A percentile compares a stretch with the other conserved stretches of the same genome.
phyloP scores from a whole-genome alignment of 1,140 invertebrate species.

The Lucilia cuprina region DNA sequence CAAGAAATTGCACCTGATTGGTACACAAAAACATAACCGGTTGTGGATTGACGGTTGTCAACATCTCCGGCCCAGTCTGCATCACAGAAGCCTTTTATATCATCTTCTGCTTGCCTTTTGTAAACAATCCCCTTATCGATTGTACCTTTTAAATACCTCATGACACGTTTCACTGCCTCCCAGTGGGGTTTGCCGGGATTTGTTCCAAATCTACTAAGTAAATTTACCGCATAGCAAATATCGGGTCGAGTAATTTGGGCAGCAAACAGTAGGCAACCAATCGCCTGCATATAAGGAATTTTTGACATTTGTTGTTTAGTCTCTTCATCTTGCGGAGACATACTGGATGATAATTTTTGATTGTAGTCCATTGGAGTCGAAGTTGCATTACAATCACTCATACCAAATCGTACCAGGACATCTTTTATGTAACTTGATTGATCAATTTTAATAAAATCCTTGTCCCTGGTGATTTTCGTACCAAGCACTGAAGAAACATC shows the following conservation, averaged over 20 bases:
- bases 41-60: conserved; percentile 50
- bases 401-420: conserved; percentile 49
- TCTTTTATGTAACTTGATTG: conserved; percentile 44
- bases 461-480: conserved; percentile 1
- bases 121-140: conserved; percentile 20
- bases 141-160: conserved; percentile 60
- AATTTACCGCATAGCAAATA: conserved; percentile 55
- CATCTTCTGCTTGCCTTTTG: background rate
- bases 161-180: conserved; percentile 52
- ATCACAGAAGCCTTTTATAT: conserved; percentile 40
- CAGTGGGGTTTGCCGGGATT: conserved; percentile 49
- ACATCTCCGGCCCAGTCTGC: conserved; percentile 43
- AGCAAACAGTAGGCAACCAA: conserved; percentile 59
- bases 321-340: conserved; percentile 38
- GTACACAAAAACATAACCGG: conserved; percentile 51
- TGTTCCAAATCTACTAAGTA: conserved; percentile 45
- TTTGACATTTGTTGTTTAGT: conserved; percentile 28
- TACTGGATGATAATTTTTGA: conserved; percentile 47
- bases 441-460: conserved; percentile 43
- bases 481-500: conserved; percentile 28
- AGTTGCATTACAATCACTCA: conserved; percentile 47
- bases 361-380: conserved; percentile 44
- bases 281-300: conserved; percentile 43
- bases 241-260: conserved; percentile 59
- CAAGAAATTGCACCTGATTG: conserved; percentile 47